Evolutionary conservation across 2,888 invertebrate species (phyloP), one percentile per base, ranked within the genome.

Genomic region (Tinea pellionella): DNA sequence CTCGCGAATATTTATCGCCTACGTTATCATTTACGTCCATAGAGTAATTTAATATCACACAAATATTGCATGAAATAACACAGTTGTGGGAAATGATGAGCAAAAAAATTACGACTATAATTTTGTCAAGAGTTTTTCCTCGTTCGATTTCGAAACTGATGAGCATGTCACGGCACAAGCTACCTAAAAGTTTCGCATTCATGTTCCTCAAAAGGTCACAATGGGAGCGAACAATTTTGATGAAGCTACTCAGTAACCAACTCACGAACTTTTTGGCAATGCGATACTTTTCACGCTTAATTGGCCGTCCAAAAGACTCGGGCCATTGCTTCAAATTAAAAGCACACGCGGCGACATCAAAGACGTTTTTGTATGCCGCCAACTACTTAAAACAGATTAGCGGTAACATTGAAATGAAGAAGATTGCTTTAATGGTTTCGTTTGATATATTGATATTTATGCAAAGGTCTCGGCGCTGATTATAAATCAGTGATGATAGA

Each of bases 211-310:
- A 53, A 53, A 53, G 53, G 53, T 47, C 47, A 47, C 47, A 47
- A 47, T 47, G 47, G 18, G 18, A 12, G 56, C n/a, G 16, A 56
- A 73, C 71, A 77, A 82, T 82, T 77, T 82, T 83, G 80, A 83
- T 79, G 80, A 78, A 73, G 66, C 67, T 65, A 59, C 59, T 59
- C 59, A 42, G 41, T 42, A 41, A 42, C 42, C 32, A 29, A 57
- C 29, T 16, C 57, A 32, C 57, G 16, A 24, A 42, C 18, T 73
- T 78, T 77, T 73, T 72, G 70, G 69, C 64, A 67, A 66, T 71
- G 70, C 71, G 67, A 80, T 80, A 81, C 72, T 79, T 81, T 79
- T 78, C 77, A 71, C 78, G 72, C 78, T 81, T 84, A 86, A 86
- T 83, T 86, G 85, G 81, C 68, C 67, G 66, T 69, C 73, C 72